Evolutionary conservation across 2,888 invertebrate genomes (phyloP), one percentile per base, ranked within the genome.

Genomic region (Belgica antarctica): DNA sequence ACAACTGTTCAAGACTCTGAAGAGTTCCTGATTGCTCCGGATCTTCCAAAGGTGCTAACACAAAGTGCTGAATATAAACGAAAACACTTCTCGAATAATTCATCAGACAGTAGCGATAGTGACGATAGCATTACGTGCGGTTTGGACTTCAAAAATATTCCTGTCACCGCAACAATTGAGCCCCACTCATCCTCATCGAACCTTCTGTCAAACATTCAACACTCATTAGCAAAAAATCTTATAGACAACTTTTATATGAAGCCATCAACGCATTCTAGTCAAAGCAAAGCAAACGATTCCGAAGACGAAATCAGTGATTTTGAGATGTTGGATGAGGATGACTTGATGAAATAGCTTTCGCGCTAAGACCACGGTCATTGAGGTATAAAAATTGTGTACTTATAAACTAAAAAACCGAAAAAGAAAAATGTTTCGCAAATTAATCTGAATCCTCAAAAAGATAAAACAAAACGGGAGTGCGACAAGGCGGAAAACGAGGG

Each of bases 241-340:
- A 61, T 70, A 46, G 70, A 70, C n/a, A 70, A 70, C 22, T 17
- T 70, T 17, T 34, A 19, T 15, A 66, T 15, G 31, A 22, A 41
- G 10, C 8, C 4, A 17, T 27, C 46, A 46, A 8, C 19, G 7
- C 28, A 52, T 31, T 70, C 70, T 70, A 70, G 70, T 70, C 70
- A 70, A 59, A 36, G 19, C n/a, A 70, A 41, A 59, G 8, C 31
- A 1, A 36, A 27, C 52, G 61, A 70, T 22, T 68, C 68, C 1
- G 70, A 70, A 3, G 70, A 70, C n/a, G 70, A 70, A n/a, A 2
- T 36, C 17, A 70, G 70, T 70, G 70, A 70, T 61, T 70, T 70
- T 25, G 70, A 70, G 46, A 70, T 70, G 22, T 70, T 70, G 61
- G 70, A 70, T 34, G 22, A 31, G n/a, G 70, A 70, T 24, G 70